Evolutionary conservation across 64 coral and sea anemone species (phyloP).

Genomic region (Anthopleura sola): DNA sequence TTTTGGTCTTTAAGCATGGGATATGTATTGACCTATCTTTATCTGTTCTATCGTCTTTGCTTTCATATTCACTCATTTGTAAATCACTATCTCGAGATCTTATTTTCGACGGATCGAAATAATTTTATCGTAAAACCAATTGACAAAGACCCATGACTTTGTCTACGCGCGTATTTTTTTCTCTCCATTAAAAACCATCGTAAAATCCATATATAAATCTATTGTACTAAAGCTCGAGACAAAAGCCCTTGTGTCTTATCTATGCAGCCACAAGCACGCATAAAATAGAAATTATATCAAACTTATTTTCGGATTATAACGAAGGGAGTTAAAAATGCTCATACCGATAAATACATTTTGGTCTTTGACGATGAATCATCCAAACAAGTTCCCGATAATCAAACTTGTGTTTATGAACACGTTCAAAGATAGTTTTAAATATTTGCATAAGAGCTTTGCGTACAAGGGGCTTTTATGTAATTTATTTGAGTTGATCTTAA

Average conservation of each 20-base stretch:
- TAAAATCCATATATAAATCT: background rate
- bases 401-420: slow-evolving; percentile 11
- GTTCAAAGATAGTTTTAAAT: background rate
- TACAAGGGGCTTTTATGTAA: slow-evolving; percentile 13
- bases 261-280: background rate
- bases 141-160: background rate
- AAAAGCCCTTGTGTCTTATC: background rate
- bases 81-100: background rate
- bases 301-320: background rate
- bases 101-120: background rate
- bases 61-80: background rate
- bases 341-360: background rate
- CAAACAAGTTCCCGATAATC: background rate
- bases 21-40: background rate
- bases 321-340: background rate
- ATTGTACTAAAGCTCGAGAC: background rate
- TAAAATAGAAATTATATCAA: background rate
- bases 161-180: too few species aligned
- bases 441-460: slow-evolving; percentile 24
- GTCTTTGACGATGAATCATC: background rate
- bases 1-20: background rate
- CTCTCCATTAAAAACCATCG: background rate
- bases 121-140: background rate
- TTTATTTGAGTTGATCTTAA: slow-evolving; percentile 13
- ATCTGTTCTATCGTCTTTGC: background rate